Percentiles rank a stretch among this genome's conserved stretches.
These are phyloP conservation scores for Enteromius afrohamiltoni DNA, from an alignment of 2,797 vertebrate species.

Conservation along the genomic window DNA sequence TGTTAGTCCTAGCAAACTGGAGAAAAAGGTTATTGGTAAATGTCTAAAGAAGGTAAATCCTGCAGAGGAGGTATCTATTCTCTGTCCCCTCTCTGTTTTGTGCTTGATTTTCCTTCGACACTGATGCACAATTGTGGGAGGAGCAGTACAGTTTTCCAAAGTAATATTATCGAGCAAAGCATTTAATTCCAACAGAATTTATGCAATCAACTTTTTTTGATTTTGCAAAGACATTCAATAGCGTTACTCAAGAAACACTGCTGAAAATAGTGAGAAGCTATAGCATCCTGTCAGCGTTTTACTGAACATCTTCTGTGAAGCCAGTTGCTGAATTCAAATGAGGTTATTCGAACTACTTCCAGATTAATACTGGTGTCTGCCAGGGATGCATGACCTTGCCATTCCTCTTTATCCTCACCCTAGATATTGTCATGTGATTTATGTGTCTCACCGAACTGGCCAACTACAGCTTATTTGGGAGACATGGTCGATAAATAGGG, in stretches of 20 bases:
- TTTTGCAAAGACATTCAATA: not conserved
- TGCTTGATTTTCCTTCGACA: not conserved
- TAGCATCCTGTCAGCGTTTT: not conserved
- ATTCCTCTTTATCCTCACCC: not conserved
- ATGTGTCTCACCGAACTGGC: too few species aligned
- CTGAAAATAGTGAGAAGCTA: not conserved
- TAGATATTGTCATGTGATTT: too few species aligned
- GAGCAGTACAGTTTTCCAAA: not conserved
- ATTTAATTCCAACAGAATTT: too few species aligned
- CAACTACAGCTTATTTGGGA: not conserved
- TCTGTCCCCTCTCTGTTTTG: constrained; percentile 2
- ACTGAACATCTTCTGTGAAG: not conserved
- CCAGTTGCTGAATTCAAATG: not conserved
- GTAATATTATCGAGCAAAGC: not conserved
- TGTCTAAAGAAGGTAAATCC: not conserved
- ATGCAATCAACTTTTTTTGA: too few species aligned
- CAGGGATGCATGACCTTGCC: not conserved
- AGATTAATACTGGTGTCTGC: not conserved
- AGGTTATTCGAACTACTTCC: not conserved
- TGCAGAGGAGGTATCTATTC: not conserved
- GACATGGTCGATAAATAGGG: not conserved
- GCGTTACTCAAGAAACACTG: not conserved
- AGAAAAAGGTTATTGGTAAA: not conserved
- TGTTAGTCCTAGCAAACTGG: not conserved
- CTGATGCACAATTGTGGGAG: not conserved